Evolutionary conservation across 2,797 vertebrate genomes (phyloP).

Genomic region (Philypnodon macrostomus): DNA sequence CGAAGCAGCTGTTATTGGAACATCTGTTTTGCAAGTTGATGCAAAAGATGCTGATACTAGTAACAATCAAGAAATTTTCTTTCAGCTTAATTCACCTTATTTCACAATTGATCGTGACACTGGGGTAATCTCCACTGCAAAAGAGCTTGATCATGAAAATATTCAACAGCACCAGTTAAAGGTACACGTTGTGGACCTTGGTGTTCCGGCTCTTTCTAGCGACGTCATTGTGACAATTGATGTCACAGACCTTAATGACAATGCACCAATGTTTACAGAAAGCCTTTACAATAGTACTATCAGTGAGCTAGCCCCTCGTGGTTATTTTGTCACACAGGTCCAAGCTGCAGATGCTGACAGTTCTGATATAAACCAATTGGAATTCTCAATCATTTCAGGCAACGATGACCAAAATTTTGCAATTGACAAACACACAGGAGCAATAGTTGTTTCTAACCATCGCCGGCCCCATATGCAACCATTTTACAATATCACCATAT

Average conservation of each 20-base stretch:
- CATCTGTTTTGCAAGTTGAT: conserved; percentile 81
- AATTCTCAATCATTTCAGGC: conserved; percentile 89
- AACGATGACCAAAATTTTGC: conserved; percentile 92
- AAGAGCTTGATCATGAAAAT: conserved; percentile 87
- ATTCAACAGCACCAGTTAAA: conserved; percentile 79
- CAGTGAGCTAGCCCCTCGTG: conserved; percentile 85
- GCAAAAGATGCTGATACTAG: conserved; percentile 89
- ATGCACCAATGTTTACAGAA: conserved; percentile 87
- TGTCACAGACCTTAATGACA: conserved; percentile 92
- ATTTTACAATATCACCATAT: conserved; percentile 85
- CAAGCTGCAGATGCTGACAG: conserved; percentile 91
- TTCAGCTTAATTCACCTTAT: conserved; percentile 83
- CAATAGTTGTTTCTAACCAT: conserved; percentile 86
- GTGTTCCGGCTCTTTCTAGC: conserved; percentile 87
- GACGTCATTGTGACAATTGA: conserved; percentile 81
- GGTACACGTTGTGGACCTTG: conserved; percentile 86
- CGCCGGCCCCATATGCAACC: conserved; percentile 80
- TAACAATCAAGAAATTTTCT: conserved; percentile 86
- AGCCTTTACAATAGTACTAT: conserved; percentile 84
- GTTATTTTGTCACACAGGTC: conserved; percentile 90
- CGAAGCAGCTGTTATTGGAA: conserved; percentile 89
- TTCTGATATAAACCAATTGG: conserved; percentile 81
- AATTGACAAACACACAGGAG: conserved; percentile 84
- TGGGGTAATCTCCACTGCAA: conserved; percentile 84
- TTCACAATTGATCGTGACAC: conserved; percentile 87